Evolutionary conservation across 1,140 invertebrate genomes (phyloP).

Genomic region (Trachymyrmex cornetzi): DNA sequence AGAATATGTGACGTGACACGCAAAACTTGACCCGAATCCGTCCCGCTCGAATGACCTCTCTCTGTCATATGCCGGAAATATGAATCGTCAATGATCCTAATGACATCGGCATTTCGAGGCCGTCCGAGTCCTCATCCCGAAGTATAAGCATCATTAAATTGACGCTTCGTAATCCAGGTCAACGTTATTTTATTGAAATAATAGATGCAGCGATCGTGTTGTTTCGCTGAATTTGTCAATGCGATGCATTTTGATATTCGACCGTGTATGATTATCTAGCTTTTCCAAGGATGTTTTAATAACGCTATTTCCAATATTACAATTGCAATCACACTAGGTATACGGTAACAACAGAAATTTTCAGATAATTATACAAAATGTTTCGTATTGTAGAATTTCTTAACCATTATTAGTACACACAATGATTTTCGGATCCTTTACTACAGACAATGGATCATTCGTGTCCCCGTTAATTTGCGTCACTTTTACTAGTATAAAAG

Average conservation of each 20-base stretch:
- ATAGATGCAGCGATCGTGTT: constrained; percentile 40
- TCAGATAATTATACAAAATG: background rate
- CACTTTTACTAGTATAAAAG: too few relatives aligned
- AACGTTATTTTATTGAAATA: constrained; percentile 72
- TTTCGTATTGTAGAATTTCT: background rate
- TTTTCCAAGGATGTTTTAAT: background rate
- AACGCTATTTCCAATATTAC: background rate
- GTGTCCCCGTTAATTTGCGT: too few relatives aligned
- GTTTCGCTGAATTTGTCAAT: constrained; percentile 8
- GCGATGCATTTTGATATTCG: constrained; percentile 38
- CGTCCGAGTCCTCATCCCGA: constrained; percentile 13
- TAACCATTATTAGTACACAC: background rate
- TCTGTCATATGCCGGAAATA: constrained; percentile 73
- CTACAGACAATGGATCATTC: too few relatives aligned
- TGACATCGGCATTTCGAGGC: constrained; percentile 65
- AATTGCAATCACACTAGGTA: background rate
- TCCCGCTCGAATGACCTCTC: constrained; percentile 56
- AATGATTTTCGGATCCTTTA: too few relatives aligned
- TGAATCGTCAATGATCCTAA: constrained; percentile 77
- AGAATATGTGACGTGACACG: constrained; percentile 70
- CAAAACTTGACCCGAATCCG: constrained; percentile 71
- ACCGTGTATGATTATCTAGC: background rate
- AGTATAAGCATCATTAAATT: constrained; percentile 67
- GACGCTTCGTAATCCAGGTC: constrained; percentile 62
- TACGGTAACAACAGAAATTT: background rate